Percentiles rank a stretch among this genome's conserved stretches.
These are phyloP conservation scores for Hiodon tergisus DNA, from an alignment of 2,113 vertebrate species.

Conservation along the genomic window DNA sequence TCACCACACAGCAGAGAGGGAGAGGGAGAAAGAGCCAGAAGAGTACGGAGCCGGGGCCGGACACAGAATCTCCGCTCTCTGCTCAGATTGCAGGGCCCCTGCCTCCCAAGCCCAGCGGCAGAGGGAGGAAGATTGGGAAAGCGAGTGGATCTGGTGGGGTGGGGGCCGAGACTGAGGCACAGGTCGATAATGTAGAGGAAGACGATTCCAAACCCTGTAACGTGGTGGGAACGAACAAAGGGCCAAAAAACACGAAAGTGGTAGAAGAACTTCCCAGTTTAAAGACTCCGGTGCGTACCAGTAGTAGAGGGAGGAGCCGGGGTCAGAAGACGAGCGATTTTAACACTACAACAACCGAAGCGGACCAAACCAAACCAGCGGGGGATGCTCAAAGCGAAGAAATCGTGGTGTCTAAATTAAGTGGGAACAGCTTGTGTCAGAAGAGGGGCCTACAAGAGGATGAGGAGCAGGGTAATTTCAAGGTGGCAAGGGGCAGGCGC, in stretches of 20 bases:
- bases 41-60: background rate
- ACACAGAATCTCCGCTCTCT: background rate
- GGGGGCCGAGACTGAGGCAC: background rate
- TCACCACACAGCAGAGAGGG: conserved; percentile 17
- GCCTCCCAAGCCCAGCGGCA: conserved; percentile 20
- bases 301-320: conserved; percentile 22
- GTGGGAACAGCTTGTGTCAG: conserved; percentile 25
- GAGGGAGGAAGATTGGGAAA: conserved; percentile 32
- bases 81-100: conserved; percentile 16
- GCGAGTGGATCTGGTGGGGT: conserved; percentile 1
- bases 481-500: conserved; percentile 9
- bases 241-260: background rate
- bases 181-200: conserved; percentile 12
- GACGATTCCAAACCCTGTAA: conserved; percentile 19
- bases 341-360: conserved; percentile 8
- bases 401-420: conserved; percentile 13
- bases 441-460: conserved; percentile 15
- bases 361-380: background rate
- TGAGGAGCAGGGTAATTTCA: conserved; percentile 16
- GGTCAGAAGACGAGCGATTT: conserved; percentile 19
- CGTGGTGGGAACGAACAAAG: conserved; percentile 41
- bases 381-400: conserved; percentile 1
- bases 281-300: conserved; percentile 13
- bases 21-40: conserved; percentile 12
- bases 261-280: background rate